Base-by-base conservation (phyloP, 2,113 vertebrate species). In the Egretta garzetta region DNA sequence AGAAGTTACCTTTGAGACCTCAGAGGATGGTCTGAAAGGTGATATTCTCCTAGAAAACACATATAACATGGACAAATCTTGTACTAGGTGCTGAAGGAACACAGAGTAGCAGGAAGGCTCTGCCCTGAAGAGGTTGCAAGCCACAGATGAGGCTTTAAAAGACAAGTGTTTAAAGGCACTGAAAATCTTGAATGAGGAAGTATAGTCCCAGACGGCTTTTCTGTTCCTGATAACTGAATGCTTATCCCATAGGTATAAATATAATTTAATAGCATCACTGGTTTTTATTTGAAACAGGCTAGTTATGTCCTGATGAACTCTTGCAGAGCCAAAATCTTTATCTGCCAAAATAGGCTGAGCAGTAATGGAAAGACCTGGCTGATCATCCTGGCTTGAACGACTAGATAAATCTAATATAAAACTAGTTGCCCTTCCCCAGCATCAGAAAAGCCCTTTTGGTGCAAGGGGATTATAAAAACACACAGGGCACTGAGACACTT, bases 31-130 rank as follows among this genome's bases (percentile, higher is more conserved):
- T 37, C 26, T 79, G 41, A 41, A 77, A 55, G 68, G 20, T 18
- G 21, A 2, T 10, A 0, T 28, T 41, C 17, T 70, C 30, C 52
- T 18, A 24, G 50, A 50, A 55, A 41, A 18, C 6, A 39, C 5
- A 2, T 0, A 0, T 16, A 4, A 45, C 30, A 19, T 1, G 6
- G 50, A 10, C 43, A 82, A 62, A 50, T 53, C 39, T 72, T 45
- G 33, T 43, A 33, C 67, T 16, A 6, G 32, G n/a, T 37, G 33
- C n/a, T 41, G 35, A 28, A 39, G 41, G 56, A 55, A 28, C 1
- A 1, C 10, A 4, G 55, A 84, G 41, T 1, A 67, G 43, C n/a
- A 17, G 39, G 56, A 82, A 23, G 39, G 39, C 5, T 67, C 22
- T 79, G 53, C 35, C 49, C 41, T 2, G 2, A 59, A 67, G 75